Conservation (phyloP, 1,140 invertebrate genomes). For the Drosophila sp. region DNA sequence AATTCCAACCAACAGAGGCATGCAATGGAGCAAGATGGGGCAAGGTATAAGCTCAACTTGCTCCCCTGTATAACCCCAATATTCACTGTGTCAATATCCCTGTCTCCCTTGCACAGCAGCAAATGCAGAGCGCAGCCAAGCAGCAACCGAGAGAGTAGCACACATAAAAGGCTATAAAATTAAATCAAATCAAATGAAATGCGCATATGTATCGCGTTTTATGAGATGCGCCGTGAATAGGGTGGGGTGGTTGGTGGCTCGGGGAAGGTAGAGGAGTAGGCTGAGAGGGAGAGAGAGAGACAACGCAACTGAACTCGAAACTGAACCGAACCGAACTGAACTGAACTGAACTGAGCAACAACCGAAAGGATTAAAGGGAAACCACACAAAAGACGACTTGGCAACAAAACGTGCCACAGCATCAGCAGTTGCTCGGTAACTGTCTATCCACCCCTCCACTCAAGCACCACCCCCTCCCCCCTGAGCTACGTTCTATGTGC, state of each 20-base stretch:
- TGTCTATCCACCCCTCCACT: not conserved
- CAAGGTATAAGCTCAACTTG: not conserved
- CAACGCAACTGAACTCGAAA: no score
- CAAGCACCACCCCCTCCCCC: not conserved
- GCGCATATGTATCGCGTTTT: slow-evolving; percentile 73
- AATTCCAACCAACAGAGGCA: slow-evolving; percentile 49
- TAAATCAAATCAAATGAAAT: slow-evolving; percentile 82
- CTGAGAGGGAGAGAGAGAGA: not conserved
- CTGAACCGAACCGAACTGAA: slow-evolving; percentile 8
- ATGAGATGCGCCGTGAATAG: slow-evolving; percentile 50
- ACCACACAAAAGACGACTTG: slow-evolving; percentile 60
- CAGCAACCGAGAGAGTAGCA: slow-evolving; percentile 12
- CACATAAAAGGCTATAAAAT: slow-evolving; percentile 75
- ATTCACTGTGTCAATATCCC: not conserved
- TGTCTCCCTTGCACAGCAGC: slow-evolving; percentile 33
- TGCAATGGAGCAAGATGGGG: slow-evolving; percentile 4
- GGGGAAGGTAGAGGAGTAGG: no score
- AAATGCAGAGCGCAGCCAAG: slow-evolving; percentile 46
- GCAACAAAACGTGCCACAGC: slow-evolving; percentile 24
- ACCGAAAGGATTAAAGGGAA: slow-evolving; percentile 66
- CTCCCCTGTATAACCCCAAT: not conserved
- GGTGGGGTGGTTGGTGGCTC: not conserved
- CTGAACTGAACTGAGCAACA: slow-evolving; percentile 23
- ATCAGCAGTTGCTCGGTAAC: slow-evolving; percentile 5
- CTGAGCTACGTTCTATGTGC: slow-evolving; percentile 7